A percentile compares a stretch with the other conserved stretches of the same genome.
phyloP scores from a whole-genome alignment of 2,113 vertebrate species.

The Alosa alosa region DNA sequence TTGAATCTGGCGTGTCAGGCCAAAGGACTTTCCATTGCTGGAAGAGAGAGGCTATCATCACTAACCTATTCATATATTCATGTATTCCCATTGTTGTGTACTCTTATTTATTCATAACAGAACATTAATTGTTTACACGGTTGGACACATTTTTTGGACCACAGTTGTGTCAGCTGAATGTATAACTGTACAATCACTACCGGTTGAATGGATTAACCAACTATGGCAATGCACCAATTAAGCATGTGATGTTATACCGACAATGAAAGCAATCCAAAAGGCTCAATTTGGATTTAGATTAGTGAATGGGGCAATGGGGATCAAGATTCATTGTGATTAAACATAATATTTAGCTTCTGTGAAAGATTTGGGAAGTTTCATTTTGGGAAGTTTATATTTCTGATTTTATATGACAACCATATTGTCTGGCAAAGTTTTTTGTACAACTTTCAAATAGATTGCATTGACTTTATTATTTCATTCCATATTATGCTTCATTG shows the following conservation, averaged over 20 bases:
- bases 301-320: background rate
- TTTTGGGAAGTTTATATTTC: background rate
- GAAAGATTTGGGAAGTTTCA: background rate
- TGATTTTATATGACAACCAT: background rate
- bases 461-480: background rate
- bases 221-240: background rate
- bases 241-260: conserved; percentile 5
- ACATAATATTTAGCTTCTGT: background rate
- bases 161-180: conserved; percentile 29
- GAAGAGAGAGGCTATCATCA: background rate
- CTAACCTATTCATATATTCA: conserved; percentile 23
- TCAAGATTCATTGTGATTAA: background rate
- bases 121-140: conserved; percentile 16
- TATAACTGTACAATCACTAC: conserved; percentile 24
- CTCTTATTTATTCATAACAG: background rate
- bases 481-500: background rate
- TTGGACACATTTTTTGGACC: conserved; percentile 2
- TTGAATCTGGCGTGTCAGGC: background rate
- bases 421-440: background rate
- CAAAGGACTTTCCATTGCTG: background rate
- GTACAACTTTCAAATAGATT: background rate
- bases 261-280: conserved; percentile 5
- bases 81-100: background rate
- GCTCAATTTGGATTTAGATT: background rate
- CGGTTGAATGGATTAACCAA: background rate